Evolutionary conservation across 2,888 invertebrate species (phyloP).

Genomic region (Platynereis dumerilii): DNA sequence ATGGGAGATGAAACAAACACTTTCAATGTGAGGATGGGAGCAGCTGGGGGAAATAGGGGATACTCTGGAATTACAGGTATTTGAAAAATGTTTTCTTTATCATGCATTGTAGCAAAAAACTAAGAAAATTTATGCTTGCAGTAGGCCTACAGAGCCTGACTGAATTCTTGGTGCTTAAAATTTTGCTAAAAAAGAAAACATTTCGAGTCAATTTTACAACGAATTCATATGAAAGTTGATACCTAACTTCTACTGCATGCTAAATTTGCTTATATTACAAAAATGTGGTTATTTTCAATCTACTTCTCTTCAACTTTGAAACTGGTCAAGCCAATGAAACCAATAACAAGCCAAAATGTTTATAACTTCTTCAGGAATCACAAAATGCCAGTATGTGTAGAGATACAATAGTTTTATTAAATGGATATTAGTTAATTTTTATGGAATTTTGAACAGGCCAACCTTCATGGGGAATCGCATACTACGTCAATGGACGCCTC

Average conservation of each 20-base stretch:
- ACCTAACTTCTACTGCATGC: too few species aligned
- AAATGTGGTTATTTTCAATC: not conserved
- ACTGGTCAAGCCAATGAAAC: not conserved
- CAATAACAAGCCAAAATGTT: too few species aligned
- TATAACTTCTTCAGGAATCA: too few species aligned
- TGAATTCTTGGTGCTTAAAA: not conserved
- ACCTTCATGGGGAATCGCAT: conserved; percentile 72
- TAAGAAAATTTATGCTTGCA: not conserved
- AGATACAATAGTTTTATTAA: too few species aligned
- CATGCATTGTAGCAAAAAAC: not conserved
- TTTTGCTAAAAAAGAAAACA: too few species aligned
- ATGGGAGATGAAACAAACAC: not conserved
- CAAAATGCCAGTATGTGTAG: too few species aligned
- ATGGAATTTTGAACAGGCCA: too few species aligned
- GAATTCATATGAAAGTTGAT: too few species aligned
- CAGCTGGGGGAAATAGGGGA: conserved; percentile 4
- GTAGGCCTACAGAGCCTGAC: not conserved
- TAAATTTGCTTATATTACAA: not conserved
- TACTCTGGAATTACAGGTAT: conserved; percentile 17
- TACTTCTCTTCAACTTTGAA: not conserved
- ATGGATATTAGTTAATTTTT: too few species aligned
- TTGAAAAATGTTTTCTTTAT: not conserved
- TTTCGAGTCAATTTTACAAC: too few species aligned
- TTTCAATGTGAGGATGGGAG: conserved; percentile 5
- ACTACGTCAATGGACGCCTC: conserved; percentile 89